Conservation (phyloP, 2,113 vertebrate species). For the Balaenoptera acutorostrata region DNA sequence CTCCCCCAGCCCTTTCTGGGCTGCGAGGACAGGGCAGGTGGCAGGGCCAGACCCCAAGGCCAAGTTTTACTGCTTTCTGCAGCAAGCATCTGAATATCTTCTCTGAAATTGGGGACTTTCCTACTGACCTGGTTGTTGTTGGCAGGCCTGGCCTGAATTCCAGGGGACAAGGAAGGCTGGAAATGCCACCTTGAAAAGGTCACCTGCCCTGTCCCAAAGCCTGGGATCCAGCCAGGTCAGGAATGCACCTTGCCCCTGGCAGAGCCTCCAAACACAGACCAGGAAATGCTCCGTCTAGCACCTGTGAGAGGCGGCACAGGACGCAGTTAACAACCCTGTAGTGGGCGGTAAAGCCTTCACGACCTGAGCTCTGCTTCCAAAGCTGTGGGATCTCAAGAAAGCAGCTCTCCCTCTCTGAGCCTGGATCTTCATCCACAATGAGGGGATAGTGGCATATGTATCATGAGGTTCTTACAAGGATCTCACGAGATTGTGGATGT, state of each 20-base stretch:
- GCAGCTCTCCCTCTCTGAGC: background rate
- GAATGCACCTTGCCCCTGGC: background rate
- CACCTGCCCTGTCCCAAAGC: background rate
- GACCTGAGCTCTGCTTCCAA: background rate
- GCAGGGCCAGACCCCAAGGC: background rate
- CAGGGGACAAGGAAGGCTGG: background rate
- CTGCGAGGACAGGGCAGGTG: rapidly evolving
- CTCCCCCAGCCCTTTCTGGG: no score
- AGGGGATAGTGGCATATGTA: rapidly evolving
- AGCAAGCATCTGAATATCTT: background rate
- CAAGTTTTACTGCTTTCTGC: background rate
- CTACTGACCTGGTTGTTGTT: background rate
- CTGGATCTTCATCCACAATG: background rate
- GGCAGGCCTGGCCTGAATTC: background rate
- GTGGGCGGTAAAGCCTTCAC: rapidly evolving
- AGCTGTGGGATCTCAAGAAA: background rate
- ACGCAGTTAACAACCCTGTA: background rate
- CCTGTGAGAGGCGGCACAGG: rapidly evolving
- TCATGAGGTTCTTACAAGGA: rapidly evolving
- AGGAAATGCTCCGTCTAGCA: background rate
- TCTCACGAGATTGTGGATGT: rapidly evolving
- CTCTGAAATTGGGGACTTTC: background rate
- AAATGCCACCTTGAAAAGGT: background rate
- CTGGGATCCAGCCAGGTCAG: background rate
- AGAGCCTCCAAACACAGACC: background rate